phyloP scores from a whole-genome alignment of 1,140 invertebrate genomes.

The Phymastichus coffea region DNA sequence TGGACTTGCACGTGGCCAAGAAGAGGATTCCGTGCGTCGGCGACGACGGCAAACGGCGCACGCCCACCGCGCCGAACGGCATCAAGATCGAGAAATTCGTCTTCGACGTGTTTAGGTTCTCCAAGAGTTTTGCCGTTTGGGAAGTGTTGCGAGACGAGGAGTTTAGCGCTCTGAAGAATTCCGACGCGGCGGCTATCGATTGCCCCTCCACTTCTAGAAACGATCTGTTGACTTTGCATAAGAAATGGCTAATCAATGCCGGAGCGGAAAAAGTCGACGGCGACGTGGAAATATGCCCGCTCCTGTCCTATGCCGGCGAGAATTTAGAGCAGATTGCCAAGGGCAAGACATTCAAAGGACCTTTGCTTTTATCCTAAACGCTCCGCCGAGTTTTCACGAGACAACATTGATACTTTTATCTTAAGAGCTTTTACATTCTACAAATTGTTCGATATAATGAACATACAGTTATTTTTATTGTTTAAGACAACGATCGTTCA shows the following conservation, averaged over 20 bases:
- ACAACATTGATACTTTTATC: too few species aligned
- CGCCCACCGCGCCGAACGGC: constrained; percentile 85
- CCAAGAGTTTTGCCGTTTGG: constrained; percentile 89
- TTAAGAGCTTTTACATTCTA: too few species aligned
- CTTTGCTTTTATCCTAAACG: constrained; percentile 40
- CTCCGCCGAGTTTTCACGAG: too few species aligned
- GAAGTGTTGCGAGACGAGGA: constrained; percentile 91
- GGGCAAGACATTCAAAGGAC: constrained; percentile 70
- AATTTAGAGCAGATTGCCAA: constrained; percentile 68
- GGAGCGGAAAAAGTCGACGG: constrained; percentile 73
- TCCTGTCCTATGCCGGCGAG: constrained; percentile 90
- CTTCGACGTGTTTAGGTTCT: constrained; percentile 96
- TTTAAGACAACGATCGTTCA: too few species aligned
- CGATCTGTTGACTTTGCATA: constrained; percentile 80
- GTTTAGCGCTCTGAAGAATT: constrained; percentile 97
- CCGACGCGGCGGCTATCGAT: constrained; percentile 78
- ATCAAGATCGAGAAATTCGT: constrained; percentile 99
- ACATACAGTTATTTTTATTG: neutral
- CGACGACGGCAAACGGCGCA: constrained; percentile 67
- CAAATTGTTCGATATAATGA: too few species aligned
- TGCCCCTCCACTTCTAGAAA: constrained; percentile 83
- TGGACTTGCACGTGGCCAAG: constrained; percentile 93
- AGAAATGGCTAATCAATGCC: constrained; percentile 78
- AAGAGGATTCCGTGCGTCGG: constrained; percentile 95
- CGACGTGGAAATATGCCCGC: constrained; percentile 86